These are phyloP conservation scores for Spatulosminthurus flaviceps DNA, from an alignment of 2,888 invertebrate genomes.

Conservation along the genomic window DNA sequence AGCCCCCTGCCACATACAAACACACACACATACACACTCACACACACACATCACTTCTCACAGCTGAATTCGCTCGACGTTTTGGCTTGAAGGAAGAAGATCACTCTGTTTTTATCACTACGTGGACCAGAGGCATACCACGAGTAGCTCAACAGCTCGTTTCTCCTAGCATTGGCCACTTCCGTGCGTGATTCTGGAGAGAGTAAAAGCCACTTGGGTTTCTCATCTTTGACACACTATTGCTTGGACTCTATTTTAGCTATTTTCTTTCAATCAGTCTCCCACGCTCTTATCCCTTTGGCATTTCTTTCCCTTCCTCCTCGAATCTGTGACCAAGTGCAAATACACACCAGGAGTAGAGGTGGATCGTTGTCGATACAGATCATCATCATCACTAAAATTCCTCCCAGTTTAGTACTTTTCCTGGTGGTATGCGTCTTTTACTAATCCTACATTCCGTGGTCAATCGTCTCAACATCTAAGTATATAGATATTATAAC, in stretches of 20 bases:
- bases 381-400: too few relatives aligned
- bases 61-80: background rate
- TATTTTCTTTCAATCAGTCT: background rate
- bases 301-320: background rate
- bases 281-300: background rate
- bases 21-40: background rate
- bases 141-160: conserved; percentile 14
- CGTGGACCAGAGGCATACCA: background rate
- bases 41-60: background rate
- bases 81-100: background rate
- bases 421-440: too few relatives aligned
- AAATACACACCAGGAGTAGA: too few relatives aligned
- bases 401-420: too few relatives aligned
- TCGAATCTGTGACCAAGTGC: background rate
- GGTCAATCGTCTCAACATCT: too few relatives aligned
- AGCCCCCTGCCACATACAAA: background rate
- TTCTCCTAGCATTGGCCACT: background rate
- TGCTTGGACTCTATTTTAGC: background rate
- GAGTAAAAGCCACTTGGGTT: background rate
- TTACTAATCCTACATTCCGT: too few relatives aligned
- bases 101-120: background rate
- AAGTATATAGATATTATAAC: too few relatives aligned
- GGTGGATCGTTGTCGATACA: too few relatives aligned
- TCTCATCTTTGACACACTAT: background rate
- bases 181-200: background rate